Evolutionary conservation across 2,888 invertebrate species (phyloP).

Genomic region (Ochropleura leucogaster): DNA sequence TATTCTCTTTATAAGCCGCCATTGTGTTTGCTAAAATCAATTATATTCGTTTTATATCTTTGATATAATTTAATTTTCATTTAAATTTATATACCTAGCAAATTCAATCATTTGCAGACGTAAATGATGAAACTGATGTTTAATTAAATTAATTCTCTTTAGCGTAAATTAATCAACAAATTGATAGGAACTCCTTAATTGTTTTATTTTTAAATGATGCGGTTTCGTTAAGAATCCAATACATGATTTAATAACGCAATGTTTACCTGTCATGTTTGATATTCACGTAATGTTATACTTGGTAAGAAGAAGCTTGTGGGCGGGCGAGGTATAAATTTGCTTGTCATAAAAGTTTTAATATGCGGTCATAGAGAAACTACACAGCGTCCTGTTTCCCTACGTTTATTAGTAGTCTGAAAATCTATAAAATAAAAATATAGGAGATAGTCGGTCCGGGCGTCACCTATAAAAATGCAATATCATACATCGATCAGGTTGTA

Average conservation of each 20-base stretch:
- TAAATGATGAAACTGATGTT: not conserved
- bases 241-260: slow-evolving; percentile 64
- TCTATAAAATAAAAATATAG: slow-evolving; percentile 67
- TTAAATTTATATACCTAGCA: slow-evolving; percentile 16
- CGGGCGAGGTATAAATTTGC: slow-evolving; percentile 84
- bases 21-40: slow-evolving; percentile 38
- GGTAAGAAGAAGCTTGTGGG: slow-evolving; percentile 72
- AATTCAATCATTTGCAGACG: slow-evolving; percentile 6
- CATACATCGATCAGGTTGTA: slow-evolving; percentile 88
- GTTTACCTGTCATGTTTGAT: slow-evolving; percentile 68
- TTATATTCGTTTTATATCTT: slow-evolving; percentile 29
- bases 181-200: slow-evolving; percentile 57
- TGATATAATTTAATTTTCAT: slow-evolving; percentile 24
- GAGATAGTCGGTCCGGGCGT: slow-evolving; percentile 72
- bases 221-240: slow-evolving; percentile 58
- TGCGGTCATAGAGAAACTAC: slow-evolving; percentile 75
- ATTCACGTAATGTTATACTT: slow-evolving; percentile 78
- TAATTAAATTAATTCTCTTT: not conserved
- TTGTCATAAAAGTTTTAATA: slow-evolving; percentile 82
- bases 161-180: not conserved
- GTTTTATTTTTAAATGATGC: slow-evolving; percentile 72
- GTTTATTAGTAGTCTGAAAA: slow-evolving; percentile 73
- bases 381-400: slow-evolving; percentile 75
- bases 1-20: slow-evolving; percentile 38
- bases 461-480: slow-evolving; percentile 87